These are phyloP conservation scores for Salvator merianae DNA, from an alignment of 2,113 vertebrate species.

Conservation along the genomic window DNA sequence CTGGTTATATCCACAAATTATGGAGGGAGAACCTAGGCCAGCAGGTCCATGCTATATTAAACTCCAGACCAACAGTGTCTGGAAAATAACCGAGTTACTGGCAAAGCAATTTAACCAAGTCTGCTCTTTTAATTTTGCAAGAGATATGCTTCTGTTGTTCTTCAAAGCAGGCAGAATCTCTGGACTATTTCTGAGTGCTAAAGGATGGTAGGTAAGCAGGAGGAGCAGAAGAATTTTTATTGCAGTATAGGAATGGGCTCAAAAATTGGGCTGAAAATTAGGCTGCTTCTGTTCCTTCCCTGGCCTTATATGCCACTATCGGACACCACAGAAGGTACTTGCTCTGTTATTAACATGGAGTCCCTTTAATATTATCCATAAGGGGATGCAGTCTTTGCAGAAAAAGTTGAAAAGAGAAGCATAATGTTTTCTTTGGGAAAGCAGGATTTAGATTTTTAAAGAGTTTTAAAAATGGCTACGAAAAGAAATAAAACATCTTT, in stretches of 20 bases:
- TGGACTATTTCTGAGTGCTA: background rate
- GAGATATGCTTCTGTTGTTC: background rate
- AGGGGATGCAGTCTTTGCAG: background rate
- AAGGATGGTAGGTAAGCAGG: background rate
- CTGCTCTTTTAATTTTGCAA: background rate
- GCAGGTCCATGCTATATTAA: conserved; percentile 18
- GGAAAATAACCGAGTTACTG: conserved; percentile 36
- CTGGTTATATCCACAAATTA: conserved; percentile 27
- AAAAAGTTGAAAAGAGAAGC: conserved; percentile 33
- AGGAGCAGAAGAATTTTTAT: too few species aligned
- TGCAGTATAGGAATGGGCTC: too few species aligned
- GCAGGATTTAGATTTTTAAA: background rate
- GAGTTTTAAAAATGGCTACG: conserved; percentile 25
- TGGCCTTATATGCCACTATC: background rate
- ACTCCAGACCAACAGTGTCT: conserved; percentile 23
- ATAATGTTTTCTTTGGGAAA: conserved; percentile 18
- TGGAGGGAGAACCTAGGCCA: fast-evolving
- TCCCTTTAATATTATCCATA: too few species aligned
- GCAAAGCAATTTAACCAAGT: conserved; percentile 15
- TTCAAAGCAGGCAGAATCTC: background rate
- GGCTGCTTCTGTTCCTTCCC: background rate
- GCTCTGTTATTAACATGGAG: background rate
- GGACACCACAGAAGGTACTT: background rate
- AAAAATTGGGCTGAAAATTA: too few species aligned
- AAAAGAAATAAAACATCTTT: conserved; percentile 29